Evolutionary conservation across 1,140 invertebrate species (phyloP).

Genomic region (Anoplolepis gracilipes): DNA sequence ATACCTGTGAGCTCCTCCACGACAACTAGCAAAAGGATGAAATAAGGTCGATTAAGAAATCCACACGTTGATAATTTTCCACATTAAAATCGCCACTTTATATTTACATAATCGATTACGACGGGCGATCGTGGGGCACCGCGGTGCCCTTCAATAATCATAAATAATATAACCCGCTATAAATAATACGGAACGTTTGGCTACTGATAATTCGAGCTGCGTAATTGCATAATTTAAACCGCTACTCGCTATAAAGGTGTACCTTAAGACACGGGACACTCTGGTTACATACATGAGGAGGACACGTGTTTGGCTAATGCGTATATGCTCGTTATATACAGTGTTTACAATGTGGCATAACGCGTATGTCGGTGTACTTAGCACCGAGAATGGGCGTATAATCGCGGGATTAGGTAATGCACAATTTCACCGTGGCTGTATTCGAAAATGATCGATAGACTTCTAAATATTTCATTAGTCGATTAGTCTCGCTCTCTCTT

Average conservation of each 20-base stretch:
- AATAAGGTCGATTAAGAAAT: constrained; percentile 78
- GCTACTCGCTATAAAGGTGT: constrained; percentile 53
- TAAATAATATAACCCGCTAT: constrained; percentile 60
- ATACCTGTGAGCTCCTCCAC: constrained; percentile 88
- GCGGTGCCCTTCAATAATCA: constrained; percentile 54
- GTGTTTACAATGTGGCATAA: constrained; percentile 68
- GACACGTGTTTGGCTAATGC: constrained; percentile 51
- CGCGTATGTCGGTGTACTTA: constrained; percentile 60
- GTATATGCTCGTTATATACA: constrained; percentile 68
- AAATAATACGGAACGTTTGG: constrained; percentile 52
- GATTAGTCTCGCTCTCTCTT: too few species aligned
- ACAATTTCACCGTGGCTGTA: not conserved
- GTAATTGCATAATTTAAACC: constrained; percentile 58
- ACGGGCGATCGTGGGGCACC: constrained; percentile 16
- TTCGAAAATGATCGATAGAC: not conserved
- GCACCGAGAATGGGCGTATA: constrained; percentile 45
- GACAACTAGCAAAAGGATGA: constrained; percentile 85
- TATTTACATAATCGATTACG: constrained; percentile 81
- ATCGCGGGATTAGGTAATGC: constrained; percentile 31
- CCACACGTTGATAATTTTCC: constrained; percentile 77
- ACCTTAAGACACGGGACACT: constrained; percentile 56
- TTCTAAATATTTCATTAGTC: not conserved
- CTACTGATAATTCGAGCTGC: constrained; percentile 64
- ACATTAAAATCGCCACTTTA: constrained; percentile 84
- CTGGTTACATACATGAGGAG: constrained; percentile 69